Percentiles rank a stretch among this genome's conserved stretches.
phyloP scores from a whole-genome alignment of 2,113 vertebrate genomes.

The Psammodynastes pulverulentus region DNA sequence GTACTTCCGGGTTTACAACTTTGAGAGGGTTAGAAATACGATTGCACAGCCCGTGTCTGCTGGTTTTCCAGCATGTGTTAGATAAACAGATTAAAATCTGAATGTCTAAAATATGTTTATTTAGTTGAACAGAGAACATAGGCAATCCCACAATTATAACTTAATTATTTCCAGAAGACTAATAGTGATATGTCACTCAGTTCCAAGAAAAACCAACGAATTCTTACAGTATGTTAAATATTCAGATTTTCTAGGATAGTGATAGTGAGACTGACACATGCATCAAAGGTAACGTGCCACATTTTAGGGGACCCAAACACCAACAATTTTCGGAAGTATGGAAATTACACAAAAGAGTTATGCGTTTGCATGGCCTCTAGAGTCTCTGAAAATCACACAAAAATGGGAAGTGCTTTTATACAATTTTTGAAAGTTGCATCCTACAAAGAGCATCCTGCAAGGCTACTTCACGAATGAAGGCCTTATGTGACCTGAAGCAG shows the following conservation, averaged over 20 bases:
- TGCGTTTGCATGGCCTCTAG: neutral
- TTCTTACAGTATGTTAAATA: neutral
- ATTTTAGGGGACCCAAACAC: neutral
- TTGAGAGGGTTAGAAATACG: neutral
- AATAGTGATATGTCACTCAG: neutral
- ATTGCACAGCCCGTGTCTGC: neutral
- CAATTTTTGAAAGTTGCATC: too few species aligned
- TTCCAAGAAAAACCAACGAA: neutral
- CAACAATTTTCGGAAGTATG: neutral
- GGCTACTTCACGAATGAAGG: neutral
- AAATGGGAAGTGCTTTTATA: neutral
- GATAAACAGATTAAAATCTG: neutral
- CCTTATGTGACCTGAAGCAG: neutral
- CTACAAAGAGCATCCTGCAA: neutral
- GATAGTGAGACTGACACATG: neutral
- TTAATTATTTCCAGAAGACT: neutral
- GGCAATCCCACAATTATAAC: neutral
- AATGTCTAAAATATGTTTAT: neutral
- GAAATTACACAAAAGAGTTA: neutral
- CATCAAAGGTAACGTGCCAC: neutral
- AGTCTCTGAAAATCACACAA: neutral
- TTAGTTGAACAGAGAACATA: neutral
- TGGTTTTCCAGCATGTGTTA: neutral
- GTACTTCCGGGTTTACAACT: neutral
- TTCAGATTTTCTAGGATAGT: neutral